These are phyloP conservation scores for Rhyacophila evoluta DNA, from an alignment of 2,888 invertebrate genomes.

Conservation along the genomic window DNA sequence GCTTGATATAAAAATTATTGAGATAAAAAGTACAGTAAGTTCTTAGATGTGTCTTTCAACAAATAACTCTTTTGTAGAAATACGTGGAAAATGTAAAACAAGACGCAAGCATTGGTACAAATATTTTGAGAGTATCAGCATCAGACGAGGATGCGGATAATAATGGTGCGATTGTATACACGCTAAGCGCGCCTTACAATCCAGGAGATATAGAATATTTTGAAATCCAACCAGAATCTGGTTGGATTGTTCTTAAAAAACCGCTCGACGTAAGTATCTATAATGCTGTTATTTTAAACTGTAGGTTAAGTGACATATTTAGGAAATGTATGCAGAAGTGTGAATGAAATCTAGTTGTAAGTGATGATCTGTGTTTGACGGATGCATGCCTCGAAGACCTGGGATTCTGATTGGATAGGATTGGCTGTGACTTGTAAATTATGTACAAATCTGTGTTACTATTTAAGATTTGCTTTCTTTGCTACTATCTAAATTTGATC, in stretches of 20 bases:
- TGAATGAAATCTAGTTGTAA: constrained; percentile 63
- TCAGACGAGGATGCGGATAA: constrained; percentile 98
- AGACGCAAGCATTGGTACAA: constrained; percentile 95
- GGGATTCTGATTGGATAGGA: constrained; percentile 63
- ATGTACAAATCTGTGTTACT: constrained; percentile 40
- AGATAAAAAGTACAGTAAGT: too few relatives aligned
- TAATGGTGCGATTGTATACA: constrained; percentile 95
- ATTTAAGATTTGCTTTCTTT: constrained; percentile 43
- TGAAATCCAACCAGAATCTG: constrained; percentile 95
- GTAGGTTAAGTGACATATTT: constrained; percentile 48
- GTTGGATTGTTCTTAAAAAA: constrained; percentile 96
- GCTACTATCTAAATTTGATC: constrained; percentile 60
- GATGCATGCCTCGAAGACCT: constrained; percentile 71
- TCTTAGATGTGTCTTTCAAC: too few relatives aligned
- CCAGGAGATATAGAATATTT: constrained; percentile 94
- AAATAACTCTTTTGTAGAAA: constrained; percentile 75
- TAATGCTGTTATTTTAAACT: constrained; percentile 33
- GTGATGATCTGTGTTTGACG: constrained; percentile 62
- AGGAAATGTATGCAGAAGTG: constrained; percentile 62
- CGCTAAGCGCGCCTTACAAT: constrained; percentile 89
- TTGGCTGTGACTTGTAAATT: constrained; percentile 60
- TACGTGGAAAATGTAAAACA: constrained; percentile 97
- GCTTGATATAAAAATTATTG: too few relatives aligned
- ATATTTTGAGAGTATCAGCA: constrained; percentile 93
- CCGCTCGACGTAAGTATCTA: constrained; percentile 93